These are phyloP conservation scores for Oreochromis tanganicae DNA, from an alignment of 2,113 vertebrate species.

Conservation along the genomic window DNA sequence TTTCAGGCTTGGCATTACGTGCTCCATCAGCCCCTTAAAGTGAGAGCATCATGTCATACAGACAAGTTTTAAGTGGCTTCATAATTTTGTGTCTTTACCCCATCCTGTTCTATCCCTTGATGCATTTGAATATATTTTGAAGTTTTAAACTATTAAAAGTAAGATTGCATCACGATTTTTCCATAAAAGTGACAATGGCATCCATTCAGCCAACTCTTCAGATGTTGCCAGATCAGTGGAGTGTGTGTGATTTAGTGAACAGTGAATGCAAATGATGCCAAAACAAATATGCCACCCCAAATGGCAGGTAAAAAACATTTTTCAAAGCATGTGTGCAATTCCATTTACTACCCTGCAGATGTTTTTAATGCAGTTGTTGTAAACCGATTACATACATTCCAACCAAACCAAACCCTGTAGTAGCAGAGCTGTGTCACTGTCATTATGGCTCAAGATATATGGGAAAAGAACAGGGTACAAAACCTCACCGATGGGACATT, in stretches of 20 bases:
- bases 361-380: constrained; percentile 22
- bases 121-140: not conserved
- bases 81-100: not conserved
- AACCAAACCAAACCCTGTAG: constrained; percentile 25
- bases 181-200: not conserved
- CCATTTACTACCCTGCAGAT: not conserved
- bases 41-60: not conserved
- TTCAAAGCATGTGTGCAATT: not conserved
- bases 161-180: not conserved
- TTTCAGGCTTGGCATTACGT: not conserved
- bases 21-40: not conserved
- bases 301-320: not conserved
- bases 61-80: not conserved
- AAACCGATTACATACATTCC: constrained; percentile 51
- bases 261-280: not conserved
- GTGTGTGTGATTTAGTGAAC: not conserved
- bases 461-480: constrained; percentile 33
- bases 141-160: not conserved
- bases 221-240: not conserved
- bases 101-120: not conserved
- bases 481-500: constrained; percentile 8
- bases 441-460: constrained; percentile 43
- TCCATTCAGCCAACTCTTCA: not conserved
- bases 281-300: not conserved
- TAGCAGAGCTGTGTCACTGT: constrained; percentile 26